Base-by-base conservation (phyloP, 2,113 vertebrate genomes). In the Rattus rattus region DNA sequence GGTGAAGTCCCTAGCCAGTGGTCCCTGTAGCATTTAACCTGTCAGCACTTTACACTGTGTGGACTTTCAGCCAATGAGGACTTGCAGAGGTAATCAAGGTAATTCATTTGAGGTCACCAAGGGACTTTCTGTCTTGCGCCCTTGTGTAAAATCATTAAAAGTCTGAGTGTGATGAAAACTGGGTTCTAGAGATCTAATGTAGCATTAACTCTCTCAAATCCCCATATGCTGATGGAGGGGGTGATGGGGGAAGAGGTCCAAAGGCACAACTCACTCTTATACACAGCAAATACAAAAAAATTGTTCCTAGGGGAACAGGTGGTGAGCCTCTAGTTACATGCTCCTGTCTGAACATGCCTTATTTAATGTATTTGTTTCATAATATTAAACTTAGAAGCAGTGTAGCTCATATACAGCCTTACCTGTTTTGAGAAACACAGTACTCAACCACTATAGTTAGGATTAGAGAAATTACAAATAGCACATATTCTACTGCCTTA, bases 281-380 rank as follows among this genome's bases (percentile, higher is more conserved):
- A 83, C 1, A 4, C 33, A 54, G 30, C 59, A 83, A 77, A 59
- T 36, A 70, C 2, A 22, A 85, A 36, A 5, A 86, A 85, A 36
- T 17, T 91, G 30, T 70, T 91, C 33, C 12, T 89, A 81, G 43
- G 49, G 6, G 30, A 89, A 47, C 2, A 52, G 13, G 75, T 73
- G 65, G 0, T 79, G 47, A 69, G 22, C 17, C 33, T 86, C n/a
- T 91, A 22, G 6, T 43, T 39, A 88, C 14, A 9, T 14, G 13
- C 81, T 86, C 86, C 24, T 86, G 28, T 69, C 56, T 87, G 61
- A 95, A 91, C 76, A 95, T 56, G 87, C 7, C 28, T 26, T 73
- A 16, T 61, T 56, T 76, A 69, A 83, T 9, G 59, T n/a, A 28
- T 73, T 20, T 81, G 72, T 63, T 87, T 88, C 36, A 54, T 69